phyloP scores from a whole-genome alignment of 92 coral and sea anemone genomes.

The Scolanthus callimorphus region DNA sequence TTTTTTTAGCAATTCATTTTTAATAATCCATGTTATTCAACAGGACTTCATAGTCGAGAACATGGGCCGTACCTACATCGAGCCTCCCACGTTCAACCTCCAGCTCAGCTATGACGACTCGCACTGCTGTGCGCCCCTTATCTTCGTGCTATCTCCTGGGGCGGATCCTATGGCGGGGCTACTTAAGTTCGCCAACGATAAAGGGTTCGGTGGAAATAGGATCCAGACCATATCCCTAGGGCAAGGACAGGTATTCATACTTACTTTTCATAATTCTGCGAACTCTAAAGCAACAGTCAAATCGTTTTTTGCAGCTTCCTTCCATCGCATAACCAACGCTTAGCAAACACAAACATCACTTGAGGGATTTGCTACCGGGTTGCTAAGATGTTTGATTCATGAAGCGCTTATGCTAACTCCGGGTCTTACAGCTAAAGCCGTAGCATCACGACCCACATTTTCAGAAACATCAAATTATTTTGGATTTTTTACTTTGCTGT shows the following conservation, averaged over 20 bases:
- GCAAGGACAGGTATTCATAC: constrained; percentile 73
- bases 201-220: constrained; percentile 90
- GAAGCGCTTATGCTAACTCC: too few species aligned
- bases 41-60: constrained; percentile 96
- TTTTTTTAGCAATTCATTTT: neutral
- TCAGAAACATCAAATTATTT: too few species aligned
- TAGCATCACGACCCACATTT: too few species aligned
- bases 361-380: too few species aligned
- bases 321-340: neutral
- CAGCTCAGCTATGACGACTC: constrained; percentile 96
- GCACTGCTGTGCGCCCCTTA: constrained; percentile 95
- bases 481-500: too few species aligned
- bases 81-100: constrained; percentile 97
- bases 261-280: neutral
- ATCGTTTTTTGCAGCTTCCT: neutral
- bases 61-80: constrained; percentile 98
- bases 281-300: neutral
- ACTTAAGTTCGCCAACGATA: constrained; percentile 92
- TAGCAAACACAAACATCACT: too few species aligned
- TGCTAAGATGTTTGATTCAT: too few species aligned
- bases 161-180: constrained; percentile 99
- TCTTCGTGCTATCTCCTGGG: constrained; percentile 94
- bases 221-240: constrained; percentile 98
- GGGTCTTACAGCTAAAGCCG: too few species aligned
- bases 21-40: neutral